Percentiles rank a stretch among this genome's conserved stretches.
phyloP scores from a whole-genome alignment of 1,140 invertebrate genomes.

The Sipha flava region DNA sequence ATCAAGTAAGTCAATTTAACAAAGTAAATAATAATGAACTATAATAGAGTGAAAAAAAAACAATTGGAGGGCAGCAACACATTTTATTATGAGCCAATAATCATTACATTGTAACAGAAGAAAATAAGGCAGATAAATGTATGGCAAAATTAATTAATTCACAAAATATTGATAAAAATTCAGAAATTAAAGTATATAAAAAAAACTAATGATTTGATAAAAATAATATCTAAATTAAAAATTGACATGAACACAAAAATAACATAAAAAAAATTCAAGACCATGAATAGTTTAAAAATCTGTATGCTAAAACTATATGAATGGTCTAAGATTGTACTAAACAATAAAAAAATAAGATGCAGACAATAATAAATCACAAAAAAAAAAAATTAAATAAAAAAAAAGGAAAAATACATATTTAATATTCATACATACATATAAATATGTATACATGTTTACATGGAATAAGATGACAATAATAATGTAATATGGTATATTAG shows the following conservation, averaged over 20 bases:
- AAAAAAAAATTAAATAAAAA: background rate
- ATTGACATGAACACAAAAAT: background rate
- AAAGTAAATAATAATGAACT: too few species aligned
- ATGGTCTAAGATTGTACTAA: background rate
- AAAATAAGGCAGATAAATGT: slow-evolving; percentile 5
- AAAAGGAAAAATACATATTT: background rate
- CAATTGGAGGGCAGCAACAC: slow-evolving; percentile 13
- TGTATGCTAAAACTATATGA: background rate
- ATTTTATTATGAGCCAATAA: slow-evolving; percentile 27
- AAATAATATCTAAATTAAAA: background rate
- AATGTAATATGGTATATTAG: background rate
- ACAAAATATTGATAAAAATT: background rate
- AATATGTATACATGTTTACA: background rate
- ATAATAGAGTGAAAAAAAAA: background rate
- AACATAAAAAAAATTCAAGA: background rate
- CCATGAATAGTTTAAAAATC: background rate
- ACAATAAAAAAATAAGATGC: background rate
- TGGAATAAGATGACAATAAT: background rate
- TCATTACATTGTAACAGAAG: slow-evolving; percentile 9
- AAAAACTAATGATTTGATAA: background rate
- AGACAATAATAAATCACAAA: background rate
- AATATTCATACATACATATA: background rate
- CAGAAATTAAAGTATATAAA: background rate
- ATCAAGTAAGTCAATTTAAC: too few species aligned
- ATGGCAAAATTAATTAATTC: slow-evolving; percentile 11